These are phyloP conservation scores for Drosophila gunungcola DNA, from an alignment of 1,140 invertebrate species.

Conservation along the genomic window DNA sequence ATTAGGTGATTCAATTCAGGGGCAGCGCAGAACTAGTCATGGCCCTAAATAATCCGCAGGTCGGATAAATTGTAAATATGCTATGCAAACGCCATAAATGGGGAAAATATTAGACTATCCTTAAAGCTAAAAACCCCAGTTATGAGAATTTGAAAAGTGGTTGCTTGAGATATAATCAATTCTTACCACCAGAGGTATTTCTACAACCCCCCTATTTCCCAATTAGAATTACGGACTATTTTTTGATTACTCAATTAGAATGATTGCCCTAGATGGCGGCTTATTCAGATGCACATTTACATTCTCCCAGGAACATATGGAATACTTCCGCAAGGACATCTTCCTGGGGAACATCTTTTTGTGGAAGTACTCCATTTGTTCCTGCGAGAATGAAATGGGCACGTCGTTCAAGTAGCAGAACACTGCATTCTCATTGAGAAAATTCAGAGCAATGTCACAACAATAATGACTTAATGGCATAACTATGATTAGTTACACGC, in stretches of 20 bases:
- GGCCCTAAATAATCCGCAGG: constrained; percentile 3
- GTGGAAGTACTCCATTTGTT: background rate
- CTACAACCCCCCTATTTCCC: background rate
- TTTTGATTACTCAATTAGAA: no score
- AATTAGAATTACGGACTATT: no score
- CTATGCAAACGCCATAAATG: background rate
- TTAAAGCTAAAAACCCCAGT: no score
- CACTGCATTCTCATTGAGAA: no score
- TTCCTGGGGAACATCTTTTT: background rate
- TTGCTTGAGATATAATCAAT: background rate
- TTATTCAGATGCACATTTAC: no score
- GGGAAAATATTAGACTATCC: background rate
- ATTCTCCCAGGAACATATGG: background rate
- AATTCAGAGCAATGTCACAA: no score
- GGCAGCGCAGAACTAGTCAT: constrained; percentile 21
- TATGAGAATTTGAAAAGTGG: no score
- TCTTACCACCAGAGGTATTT: background rate
- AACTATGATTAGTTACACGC: background rate
- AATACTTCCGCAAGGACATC: background rate
- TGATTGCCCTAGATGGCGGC: no score
- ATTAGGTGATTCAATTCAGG: constrained; percentile 36
- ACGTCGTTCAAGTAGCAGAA: background rate
- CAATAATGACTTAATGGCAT: constrained; percentile 19
- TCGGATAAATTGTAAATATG: constrained; percentile 3
- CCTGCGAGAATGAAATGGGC: background rate